These are phyloP conservation scores for Diaprepes abbreviatus DNA, from an alignment of 2,888 invertebrate genomes.

Conservation along the genomic window DNA sequence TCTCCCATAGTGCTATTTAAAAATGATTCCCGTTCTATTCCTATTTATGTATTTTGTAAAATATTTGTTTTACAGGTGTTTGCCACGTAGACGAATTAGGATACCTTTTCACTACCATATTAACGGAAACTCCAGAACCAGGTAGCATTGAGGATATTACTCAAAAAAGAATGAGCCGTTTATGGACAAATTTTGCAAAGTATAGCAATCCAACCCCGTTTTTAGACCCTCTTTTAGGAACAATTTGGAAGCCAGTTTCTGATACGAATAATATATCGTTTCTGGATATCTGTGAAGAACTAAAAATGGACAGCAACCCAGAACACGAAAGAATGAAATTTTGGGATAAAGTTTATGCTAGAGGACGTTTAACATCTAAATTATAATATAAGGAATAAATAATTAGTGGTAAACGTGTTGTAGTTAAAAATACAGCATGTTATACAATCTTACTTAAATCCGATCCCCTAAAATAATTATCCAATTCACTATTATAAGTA, in stretches of 20 bases:
- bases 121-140: conserved; percentile 50
- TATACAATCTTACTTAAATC: too few species aligned
- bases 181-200: conserved; percentile 63
- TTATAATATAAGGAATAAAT: conserved; percentile 29
- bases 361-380: conserved; percentile 33
- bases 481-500: too few species aligned
- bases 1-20: too few species aligned
- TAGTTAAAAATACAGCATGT: too few species aligned
- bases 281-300: conserved; percentile 58
- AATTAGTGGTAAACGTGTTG: too few species aligned
- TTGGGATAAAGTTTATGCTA: conserved; percentile 59
- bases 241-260: conserved; percentile 58
- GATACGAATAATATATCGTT: conserved; percentile 53
- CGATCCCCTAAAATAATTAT: too few species aligned
- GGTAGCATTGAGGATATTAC: conserved; percentile 57
- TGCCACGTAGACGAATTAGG: conserved; percentile 63
- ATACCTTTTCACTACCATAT: conserved; percentile 58
- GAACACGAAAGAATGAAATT: conserved; percentile 59
- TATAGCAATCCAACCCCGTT: conserved; percentile 59
- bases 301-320: conserved; percentile 56
- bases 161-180: conserved; percentile 57
- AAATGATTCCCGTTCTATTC: too few species aligned
- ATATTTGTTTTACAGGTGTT: conserved; percentile 55
- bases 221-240: conserved; percentile 52
- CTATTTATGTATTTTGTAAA: too few species aligned